Conservation (phyloP, 2,113 vertebrate genomes). For the Microtus richardsoni region DNA sequence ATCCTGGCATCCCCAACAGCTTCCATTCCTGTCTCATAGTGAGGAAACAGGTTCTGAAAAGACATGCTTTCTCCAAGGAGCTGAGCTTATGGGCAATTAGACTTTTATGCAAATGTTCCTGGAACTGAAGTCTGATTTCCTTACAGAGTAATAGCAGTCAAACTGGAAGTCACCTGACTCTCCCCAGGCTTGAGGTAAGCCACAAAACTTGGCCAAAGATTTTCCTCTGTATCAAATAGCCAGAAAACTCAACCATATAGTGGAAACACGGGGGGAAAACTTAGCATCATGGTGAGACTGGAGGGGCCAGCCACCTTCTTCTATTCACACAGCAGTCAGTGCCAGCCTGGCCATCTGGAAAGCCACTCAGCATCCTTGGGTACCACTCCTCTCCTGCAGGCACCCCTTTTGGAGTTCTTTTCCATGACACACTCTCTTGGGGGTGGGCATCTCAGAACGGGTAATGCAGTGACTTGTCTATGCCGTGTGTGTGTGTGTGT, state of each 20-base stretch:
- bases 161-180: not conserved
- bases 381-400: not conserved
- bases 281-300: not conserved
- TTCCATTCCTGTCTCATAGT: not conserved
- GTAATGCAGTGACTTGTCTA: not conserved
- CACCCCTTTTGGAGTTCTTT: not conserved
- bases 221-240: not conserved
- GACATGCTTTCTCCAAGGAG: not conserved
- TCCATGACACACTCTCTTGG: not conserved
- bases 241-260: not conserved
- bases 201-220: not conserved
- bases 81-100: not conserved
- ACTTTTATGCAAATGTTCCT: not conserved
- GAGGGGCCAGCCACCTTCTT: not conserved
- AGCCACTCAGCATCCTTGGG: not conserved
- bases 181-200: not conserved
- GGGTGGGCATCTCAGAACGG: not conserved
- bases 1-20: not conserved
- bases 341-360: conserved; percentile 20
- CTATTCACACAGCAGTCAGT: not conserved
- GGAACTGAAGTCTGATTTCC: not conserved
- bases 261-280: conserved; percentile 39
- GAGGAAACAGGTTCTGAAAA: not conserved
- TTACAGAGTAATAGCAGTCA: not conserved
- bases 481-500: not conserved